A percentile compares a stretch with the other conserved stretches of the same genome.
phyloP scores from a whole-genome alignment of 2,888 invertebrate species.

The Brachynemurus nebulosus region DNA sequence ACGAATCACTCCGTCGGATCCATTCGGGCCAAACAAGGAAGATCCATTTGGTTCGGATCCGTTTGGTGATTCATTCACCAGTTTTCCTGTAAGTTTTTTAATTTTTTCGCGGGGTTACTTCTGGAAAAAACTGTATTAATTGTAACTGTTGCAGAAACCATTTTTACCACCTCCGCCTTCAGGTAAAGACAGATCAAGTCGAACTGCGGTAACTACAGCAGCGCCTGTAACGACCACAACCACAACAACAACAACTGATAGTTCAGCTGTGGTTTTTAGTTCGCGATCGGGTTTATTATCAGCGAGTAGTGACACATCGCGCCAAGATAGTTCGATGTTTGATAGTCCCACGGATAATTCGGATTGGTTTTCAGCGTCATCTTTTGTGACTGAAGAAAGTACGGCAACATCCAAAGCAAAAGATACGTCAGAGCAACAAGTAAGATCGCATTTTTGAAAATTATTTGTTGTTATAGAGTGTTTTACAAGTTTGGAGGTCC shows the following conservation, averaged over 20 bases:
- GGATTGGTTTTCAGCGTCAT: slow-evolving; percentile 14
- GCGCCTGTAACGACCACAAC: slow-evolving; percentile 12
- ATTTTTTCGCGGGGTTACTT: slow-evolving; percentile 18
- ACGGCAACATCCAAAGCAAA: no score
- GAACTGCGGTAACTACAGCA: slow-evolving; percentile 13
- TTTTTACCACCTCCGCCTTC: slow-evolving; percentile 28
- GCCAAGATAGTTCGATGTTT: slow-evolving; percentile 17
- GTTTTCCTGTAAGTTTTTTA: slow-evolving; percentile 29
- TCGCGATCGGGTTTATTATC: slow-evolving; percentile 27
- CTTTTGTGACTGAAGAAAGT: slow-evolving; percentile 1
- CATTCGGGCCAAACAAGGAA: slow-evolving; percentile 43
- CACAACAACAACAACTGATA: not conserved
- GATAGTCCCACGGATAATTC: slow-evolving; percentile 13
- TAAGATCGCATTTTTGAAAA: no score
- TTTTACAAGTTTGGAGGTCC: no score
- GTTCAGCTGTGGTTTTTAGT: slow-evolving; percentile 29
- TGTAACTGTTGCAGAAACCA: slow-evolving; percentile 19
- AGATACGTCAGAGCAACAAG: no score
- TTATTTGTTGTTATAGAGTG: no score
- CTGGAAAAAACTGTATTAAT: not conserved
- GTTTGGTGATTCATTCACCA: slow-evolving; percentile 62
- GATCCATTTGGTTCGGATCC: slow-evolving; percentile 43
- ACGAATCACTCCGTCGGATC: slow-evolving; percentile 61
- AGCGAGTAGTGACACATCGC: slow-evolving; percentile 19
- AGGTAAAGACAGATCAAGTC: slow-evolving; percentile 22